These are phyloP conservation scores for Oceanodroma leucorhoa DNA, from an alignment of 2,797 vertebrate species.

Conservation along the genomic window DNA sequence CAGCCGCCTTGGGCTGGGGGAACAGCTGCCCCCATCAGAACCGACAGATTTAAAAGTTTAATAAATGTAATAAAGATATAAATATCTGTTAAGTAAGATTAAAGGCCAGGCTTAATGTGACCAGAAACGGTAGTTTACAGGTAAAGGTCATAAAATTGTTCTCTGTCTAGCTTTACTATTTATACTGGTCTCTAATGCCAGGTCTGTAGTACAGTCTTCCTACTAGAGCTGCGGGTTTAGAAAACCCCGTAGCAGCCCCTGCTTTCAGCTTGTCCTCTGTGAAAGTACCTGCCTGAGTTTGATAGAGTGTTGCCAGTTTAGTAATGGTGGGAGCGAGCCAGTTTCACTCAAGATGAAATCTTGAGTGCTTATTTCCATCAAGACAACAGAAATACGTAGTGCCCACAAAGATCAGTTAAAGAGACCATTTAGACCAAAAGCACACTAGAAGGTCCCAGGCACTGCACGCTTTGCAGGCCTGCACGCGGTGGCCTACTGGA, in stretches of 20 bases:
- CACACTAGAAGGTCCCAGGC: rapidly evolving
- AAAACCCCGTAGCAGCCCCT: not conserved
- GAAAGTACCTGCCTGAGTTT: not conserved
- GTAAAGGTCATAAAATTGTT: not conserved
- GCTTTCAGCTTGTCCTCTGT: not conserved
- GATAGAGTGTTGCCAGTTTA: not conserved
- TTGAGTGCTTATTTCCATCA: not conserved
- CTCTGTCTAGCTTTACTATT: rapidly evolving
- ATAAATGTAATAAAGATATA: not conserved
- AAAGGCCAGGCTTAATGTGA: rapidly evolving
- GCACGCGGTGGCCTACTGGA: rapidly evolving
- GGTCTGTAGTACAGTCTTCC: rapidly evolving
- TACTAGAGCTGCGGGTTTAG: not conserved
- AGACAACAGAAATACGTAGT: not conserved
- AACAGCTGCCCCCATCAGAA: not conserved
- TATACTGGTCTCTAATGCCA: not conserved
- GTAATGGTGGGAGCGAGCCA: rapidly evolving
- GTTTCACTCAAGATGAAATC: not conserved
- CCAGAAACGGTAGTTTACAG: not conserved
- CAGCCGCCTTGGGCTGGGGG: not conserved
- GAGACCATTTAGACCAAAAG: not conserved
- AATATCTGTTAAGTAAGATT: not conserved
- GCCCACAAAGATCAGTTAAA: not conserved
- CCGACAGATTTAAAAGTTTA: not conserved
- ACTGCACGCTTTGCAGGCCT: rapidly evolving